Evolutionary conservation across 2,888 invertebrate genomes (phyloP).

Genomic region (Catocala fraxini): DNA sequence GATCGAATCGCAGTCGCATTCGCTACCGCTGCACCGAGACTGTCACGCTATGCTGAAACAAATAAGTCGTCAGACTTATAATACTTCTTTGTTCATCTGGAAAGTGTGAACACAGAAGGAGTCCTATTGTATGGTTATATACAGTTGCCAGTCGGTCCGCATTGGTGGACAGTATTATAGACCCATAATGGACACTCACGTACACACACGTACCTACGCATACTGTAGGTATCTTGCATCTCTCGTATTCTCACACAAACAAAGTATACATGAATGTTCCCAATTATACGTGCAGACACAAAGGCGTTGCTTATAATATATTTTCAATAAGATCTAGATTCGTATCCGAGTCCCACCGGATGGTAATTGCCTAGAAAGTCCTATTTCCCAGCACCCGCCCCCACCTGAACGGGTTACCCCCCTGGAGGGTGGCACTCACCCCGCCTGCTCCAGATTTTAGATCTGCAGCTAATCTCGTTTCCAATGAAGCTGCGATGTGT

Average conservation of each 20-base stretch:
- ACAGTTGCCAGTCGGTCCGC: too few species aligned
- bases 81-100: too few species aligned
- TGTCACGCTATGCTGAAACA: too few species aligned
- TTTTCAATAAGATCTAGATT: constrained; percentile 59
- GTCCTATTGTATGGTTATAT: too few species aligned
- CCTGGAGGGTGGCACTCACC: constrained; percentile 25
- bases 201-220: too few species aligned
- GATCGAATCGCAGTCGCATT: too few species aligned
- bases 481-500: constrained; percentile 53
- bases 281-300: constrained; percentile 27
- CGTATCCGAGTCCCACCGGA: constrained; percentile 60
- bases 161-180: too few species aligned
- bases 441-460: constrained; percentile 68
- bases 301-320: constrained; percentile 44
- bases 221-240: too few species aligned
- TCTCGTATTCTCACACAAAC: neutral
- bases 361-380: constrained; percentile 83
- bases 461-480: constrained; percentile 71
- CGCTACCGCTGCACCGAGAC: too few species aligned
- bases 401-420: constrained; percentile 50
- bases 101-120: too few species aligned
- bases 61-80: too few species aligned
- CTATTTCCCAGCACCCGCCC: constrained; percentile 59
- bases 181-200: too few species aligned
- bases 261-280: constrained; percentile 8